A percentile compares a stretch with the other conserved stretches of the same genome.
These are phyloP conservation scores for Eurois occulta DNA, from an alignment of 2,888 invertebrate species.

Conservation along the genomic window DNA sequence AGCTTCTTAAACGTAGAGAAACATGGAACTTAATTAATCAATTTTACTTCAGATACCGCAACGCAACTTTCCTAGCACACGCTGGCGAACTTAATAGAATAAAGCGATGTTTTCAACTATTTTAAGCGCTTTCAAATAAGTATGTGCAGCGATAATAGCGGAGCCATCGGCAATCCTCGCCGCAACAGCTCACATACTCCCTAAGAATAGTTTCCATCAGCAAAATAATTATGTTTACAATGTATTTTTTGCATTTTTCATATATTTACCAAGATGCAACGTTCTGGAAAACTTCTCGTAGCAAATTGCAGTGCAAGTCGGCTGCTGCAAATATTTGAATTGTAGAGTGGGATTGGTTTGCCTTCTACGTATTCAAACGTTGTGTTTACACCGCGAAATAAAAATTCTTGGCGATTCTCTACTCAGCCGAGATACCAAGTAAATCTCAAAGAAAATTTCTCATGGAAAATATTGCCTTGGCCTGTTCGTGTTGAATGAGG, in stretches of 20 bases:
- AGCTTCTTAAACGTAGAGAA: neutral
- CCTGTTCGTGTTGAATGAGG: conserved; percentile 62
- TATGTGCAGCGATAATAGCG: conserved; percentile 12
- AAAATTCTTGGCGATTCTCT: conserved; percentile 78
- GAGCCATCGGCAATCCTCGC: conserved; percentile 27
- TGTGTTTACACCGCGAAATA: conserved; percentile 85
- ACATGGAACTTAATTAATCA: neutral
- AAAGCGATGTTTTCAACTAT: conserved; percentile 36
- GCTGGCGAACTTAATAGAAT: conserved; percentile 25
- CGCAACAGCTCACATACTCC: conserved; percentile 22
- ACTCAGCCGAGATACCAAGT: conserved; percentile 51
- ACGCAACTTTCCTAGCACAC: neutral
- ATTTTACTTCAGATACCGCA: conserved; percentile 13
- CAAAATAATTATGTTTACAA: conserved; percentile 71
- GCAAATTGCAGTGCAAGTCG: conserved; percentile 86
- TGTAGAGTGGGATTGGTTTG: conserved; percentile 89
- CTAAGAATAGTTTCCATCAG: conserved; percentile 49
- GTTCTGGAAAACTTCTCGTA: conserved; percentile 75
- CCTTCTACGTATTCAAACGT: conserved; percentile 83
- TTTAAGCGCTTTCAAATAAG: conserved; percentile 40
- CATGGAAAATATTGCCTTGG: conserved; percentile 58
- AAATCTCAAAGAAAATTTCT: conserved; percentile 58
- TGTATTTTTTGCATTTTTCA: conserved; percentile 67
- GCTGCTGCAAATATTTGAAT: conserved; percentile 88
- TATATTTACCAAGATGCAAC: conserved; percentile 68